Conservation (phyloP, 2,113 vertebrate species). For the Nibea albiflora region DNA sequence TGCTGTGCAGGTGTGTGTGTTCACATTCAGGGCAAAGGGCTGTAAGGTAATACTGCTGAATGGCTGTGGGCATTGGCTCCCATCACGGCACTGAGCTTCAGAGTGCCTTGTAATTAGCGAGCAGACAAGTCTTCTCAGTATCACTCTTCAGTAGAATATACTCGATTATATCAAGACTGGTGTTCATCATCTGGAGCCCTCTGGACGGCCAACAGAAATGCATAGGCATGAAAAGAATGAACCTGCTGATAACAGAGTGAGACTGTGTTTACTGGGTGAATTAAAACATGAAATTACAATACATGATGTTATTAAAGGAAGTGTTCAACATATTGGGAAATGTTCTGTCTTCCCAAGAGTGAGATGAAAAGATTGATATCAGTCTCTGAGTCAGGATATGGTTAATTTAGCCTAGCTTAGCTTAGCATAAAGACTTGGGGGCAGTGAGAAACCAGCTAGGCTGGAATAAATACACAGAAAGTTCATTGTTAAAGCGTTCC, state of each 20-base stretch:
- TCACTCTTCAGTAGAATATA: constrained; percentile 45
- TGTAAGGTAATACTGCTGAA: constrained; percentile 59
- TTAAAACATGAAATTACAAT: background rate
- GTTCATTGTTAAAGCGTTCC: no score
- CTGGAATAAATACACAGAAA: background rate
- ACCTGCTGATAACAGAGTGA: background rate
- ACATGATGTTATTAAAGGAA: background rate
- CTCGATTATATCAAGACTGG: constrained; percentile 31
- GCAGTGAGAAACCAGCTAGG: no score
- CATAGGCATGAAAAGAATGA: background rate
- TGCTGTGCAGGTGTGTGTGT: constrained; percentile 89
- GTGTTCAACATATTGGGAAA: background rate
- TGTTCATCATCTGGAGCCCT: constrained; percentile 42
- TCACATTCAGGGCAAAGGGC: constrained; percentile 35
- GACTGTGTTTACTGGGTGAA: background rate
- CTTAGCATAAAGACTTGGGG: background rate
- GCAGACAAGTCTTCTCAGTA: background rate
- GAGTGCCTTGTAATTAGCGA: constrained; percentile 52
- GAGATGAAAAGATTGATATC: background rate
- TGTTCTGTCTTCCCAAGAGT: background rate
- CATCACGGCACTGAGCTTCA: constrained; percentile 21
- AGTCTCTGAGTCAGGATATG: background rate
- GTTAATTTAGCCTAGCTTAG: background rate
- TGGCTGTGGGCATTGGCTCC: constrained; percentile 25
- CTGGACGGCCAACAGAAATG: background rate